Evolutionary conservation across 2,113 vertebrate genomes (phyloP).

Genomic region (Petroica traversi): DNA sequence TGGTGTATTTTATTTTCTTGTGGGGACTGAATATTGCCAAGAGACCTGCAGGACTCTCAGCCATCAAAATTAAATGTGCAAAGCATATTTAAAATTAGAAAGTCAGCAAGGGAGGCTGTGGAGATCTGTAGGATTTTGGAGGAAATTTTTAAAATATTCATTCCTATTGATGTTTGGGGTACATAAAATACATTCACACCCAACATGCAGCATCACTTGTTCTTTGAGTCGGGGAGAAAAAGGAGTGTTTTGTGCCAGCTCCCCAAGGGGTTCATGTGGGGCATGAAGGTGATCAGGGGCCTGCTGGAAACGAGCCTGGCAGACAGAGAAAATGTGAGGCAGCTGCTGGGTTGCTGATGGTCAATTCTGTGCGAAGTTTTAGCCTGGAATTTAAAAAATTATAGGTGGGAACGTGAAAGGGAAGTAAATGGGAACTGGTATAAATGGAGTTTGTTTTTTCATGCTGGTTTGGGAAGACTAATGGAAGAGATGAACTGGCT

Average conservation of each 20-base stretch:
- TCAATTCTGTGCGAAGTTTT: background rate
- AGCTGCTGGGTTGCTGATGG: background rate
- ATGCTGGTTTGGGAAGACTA: background rate
- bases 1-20: background rate
- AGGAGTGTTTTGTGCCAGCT: background rate
- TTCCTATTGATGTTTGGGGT: background rate
- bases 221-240: background rate
- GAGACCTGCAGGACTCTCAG: background rate
- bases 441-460: background rate
- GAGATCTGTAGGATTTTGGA: background rate
- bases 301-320: background rate
- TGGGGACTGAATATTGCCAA: background rate
- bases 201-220: background rate
- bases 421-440: background rate
- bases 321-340: background rate
- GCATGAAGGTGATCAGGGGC: background rate
- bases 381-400: background rate
- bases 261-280: background rate
- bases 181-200: background rate
- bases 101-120: background rate
- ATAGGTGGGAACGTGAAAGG: background rate
- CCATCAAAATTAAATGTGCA: background rate
- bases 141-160: rapidly evolving
- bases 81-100: background rate
- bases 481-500: background rate